Percentiles rank a stretch among this genome's conserved stretches.
These are phyloP conservation scores for Ganaspis brasiliensis DNA, from an alignment of 2,888 invertebrate genomes.

Conservation along the genomic window DNA sequence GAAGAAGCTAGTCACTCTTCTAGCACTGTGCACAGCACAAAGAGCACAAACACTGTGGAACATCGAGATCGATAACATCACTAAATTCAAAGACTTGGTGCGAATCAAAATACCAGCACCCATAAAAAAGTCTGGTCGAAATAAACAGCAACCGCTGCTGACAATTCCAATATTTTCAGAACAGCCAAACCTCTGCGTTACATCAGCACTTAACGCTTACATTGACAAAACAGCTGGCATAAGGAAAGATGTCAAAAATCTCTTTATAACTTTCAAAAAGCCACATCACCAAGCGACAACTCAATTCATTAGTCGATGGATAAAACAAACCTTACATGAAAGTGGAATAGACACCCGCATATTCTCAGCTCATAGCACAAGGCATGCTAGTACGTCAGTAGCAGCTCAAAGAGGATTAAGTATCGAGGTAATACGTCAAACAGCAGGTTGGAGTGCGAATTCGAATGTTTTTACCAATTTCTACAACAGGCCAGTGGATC, in stretches of 20 bases:
- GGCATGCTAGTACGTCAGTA: neutral
- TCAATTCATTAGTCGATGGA: slow-evolving; percentile 51
- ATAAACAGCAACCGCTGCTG: slow-evolving; percentile 54
- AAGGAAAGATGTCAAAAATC: neutral
- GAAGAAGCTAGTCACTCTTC: neutral
- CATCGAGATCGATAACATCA: neutral
- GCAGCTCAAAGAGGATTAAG: neutral
- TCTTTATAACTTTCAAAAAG: slow-evolving; percentile 37
- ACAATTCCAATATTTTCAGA: slow-evolving; percentile 53
- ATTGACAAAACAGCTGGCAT: slow-evolving; percentile 48
- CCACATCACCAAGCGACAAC: slow-evolving; percentile 40
- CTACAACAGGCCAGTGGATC: neutral
- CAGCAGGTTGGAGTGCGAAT: neutral
- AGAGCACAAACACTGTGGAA: slow-evolving; percentile 3
- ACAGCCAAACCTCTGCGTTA: slow-evolving; percentile 54
- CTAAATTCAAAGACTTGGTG: too few species aligned
- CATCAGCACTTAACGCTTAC: slow-evolving; percentile 50
- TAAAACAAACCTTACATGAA: slow-evolving; percentile 42
- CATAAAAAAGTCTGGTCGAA: neutral
- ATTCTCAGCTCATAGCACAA: neutral
- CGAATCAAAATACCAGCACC: neutral
- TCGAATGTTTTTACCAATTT: neutral
- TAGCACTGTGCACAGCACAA: slow-evolving; percentile 14
- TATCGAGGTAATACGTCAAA: neutral
- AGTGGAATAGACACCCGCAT: slow-evolving; percentile 45